phyloP scores from a whole-genome alignment of 2,888 invertebrate genomes.

The Diplolepis rosae region DNA sequence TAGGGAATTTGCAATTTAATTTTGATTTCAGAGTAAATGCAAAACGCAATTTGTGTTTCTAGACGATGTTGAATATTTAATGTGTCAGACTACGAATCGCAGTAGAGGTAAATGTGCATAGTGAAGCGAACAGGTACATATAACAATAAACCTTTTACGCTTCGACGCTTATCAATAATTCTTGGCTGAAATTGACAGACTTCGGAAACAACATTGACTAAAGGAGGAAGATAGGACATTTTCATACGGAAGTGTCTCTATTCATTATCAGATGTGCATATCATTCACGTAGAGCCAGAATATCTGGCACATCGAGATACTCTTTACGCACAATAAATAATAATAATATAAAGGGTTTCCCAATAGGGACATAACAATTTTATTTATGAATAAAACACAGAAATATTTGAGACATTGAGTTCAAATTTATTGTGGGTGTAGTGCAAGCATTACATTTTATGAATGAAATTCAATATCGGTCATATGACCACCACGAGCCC shows the following conservation, averaged over 20 bases:
- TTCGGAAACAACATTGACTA: constrained; percentile 21
- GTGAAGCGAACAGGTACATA: background rate
- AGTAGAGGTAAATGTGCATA: background rate
- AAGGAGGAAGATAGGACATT: constrained; percentile 9
- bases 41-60: background rate
- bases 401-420: no score
- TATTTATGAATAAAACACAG: no score
- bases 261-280: constrained; percentile 18
- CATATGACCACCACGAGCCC: no score
- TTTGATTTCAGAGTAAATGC: no score
- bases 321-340: constrained; percentile 3
- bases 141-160: background rate
- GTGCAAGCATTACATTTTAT: no score
- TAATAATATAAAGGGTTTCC: no score
- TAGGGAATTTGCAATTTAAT: no score
- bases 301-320: constrained; percentile 27
- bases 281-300: constrained; percentile 9
- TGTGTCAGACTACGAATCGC: background rate
- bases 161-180: constrained; percentile 13
- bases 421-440: no score
- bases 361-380: no score
- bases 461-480: no score
- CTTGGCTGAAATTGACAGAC: constrained; percentile 4
- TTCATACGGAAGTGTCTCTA: background rate
- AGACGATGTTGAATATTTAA: background rate